Conservation (phyloP, 1,140 invertebrate genomes). For the Cataglyphis hispanica region DNA sequence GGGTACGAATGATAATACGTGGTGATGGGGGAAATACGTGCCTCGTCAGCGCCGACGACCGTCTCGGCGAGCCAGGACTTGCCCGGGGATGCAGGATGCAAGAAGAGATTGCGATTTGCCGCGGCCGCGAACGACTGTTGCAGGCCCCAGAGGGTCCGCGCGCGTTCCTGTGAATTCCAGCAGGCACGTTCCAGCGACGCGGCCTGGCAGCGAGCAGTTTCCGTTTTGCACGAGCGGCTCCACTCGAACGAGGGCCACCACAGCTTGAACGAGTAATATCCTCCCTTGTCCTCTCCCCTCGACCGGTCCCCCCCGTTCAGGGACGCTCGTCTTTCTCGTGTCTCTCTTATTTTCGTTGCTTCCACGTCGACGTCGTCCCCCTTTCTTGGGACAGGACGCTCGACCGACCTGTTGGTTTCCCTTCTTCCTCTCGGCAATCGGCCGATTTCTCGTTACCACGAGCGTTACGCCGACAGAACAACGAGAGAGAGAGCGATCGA, state of each 20-base stretch:
- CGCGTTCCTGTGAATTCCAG: constrained; percentile 68
- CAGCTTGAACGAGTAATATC: constrained; percentile 61
- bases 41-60: constrained; percentile 76
- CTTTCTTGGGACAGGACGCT: constrained; percentile 50
- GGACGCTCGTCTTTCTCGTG: constrained; percentile 47
- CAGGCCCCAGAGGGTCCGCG: constrained; percentile 68
- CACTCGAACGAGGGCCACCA: constrained; percentile 70
- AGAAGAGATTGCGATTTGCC: constrained; percentile 62
- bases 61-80: constrained; percentile 76
- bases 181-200: constrained; percentile 64
- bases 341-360: constrained; percentile 45
- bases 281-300: constrained; percentile 35
- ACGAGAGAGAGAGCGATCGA: constrained; percentile 14
- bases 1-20: constrained; percentile 87
- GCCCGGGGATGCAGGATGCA: constrained; percentile 59
- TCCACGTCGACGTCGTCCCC: constrained; percentile 20
- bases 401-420: constrained; percentile 6
- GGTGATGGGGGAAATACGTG: constrained; percentile 82
- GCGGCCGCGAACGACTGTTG: constrained; percentile 69
- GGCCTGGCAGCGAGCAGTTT: constrained; percentile 65
- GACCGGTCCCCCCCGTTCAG: constrained; percentile 12
- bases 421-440: constrained; percentile 6
- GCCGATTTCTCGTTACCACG: constrained; percentile 20
- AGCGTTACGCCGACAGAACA: constrained; percentile 17
- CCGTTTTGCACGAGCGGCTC: constrained; percentile 66